These are phyloP conservation scores for Numenius arquata DNA, from an alignment of 2,113 vertebrate species.

Conservation along the genomic window DNA sequence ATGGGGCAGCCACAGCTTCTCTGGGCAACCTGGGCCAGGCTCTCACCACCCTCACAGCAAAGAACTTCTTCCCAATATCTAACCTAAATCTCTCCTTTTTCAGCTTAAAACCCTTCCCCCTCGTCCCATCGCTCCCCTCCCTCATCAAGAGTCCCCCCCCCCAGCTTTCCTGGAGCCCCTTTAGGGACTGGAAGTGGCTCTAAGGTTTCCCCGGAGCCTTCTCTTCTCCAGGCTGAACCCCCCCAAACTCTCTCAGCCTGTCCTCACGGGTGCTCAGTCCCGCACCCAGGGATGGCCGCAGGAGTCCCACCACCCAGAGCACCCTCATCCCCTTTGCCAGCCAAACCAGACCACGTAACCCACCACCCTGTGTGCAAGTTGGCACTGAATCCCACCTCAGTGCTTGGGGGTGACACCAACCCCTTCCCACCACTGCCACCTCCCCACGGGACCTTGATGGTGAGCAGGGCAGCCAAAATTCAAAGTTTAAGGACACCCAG, in stretches of 20 bases:
- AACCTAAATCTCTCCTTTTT: neutral
- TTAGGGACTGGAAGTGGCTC: neutral
- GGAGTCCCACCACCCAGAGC: neutral
- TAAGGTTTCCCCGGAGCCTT: neutral
- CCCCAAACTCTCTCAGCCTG: neutral
- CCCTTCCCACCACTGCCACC: neutral
- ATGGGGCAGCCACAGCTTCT: too few species aligned
- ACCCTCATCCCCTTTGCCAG: neutral
- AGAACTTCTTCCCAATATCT: neutral
- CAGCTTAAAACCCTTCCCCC: neutral
- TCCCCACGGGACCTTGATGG: fast-evolving
- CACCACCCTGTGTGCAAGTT: fast-evolving
- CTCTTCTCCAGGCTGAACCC: neutral
- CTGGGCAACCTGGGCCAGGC: too few species aligned
- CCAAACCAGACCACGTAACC: fast-evolving
- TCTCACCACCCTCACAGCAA: too few species aligned
- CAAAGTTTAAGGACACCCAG: too few species aligned
- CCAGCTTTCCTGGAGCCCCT: neutral
- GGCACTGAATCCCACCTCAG: fast-evolving
- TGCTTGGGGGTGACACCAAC: neutral
- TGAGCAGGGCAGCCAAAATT: fast-evolving
- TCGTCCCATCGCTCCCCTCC: neutral
- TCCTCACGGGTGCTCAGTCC: neutral
- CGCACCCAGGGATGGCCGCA: fast-evolving
- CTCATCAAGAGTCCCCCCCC: neutral